Evolutionary conservation across 2,113 vertebrate species (phyloP).

Genomic region (Gymnobelideus leadbeateri): DNA sequence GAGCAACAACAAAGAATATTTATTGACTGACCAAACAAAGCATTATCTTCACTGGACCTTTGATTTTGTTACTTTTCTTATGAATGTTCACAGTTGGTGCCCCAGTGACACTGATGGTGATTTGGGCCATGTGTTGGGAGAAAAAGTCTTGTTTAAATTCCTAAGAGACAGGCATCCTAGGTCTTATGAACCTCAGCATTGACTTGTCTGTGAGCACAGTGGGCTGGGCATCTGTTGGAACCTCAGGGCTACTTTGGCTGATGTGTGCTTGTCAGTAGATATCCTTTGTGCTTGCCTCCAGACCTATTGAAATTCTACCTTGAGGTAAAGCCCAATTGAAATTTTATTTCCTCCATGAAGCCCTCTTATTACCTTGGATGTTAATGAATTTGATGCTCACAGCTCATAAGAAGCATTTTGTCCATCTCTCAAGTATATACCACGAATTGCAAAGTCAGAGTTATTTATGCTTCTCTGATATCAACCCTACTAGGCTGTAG

Average conservation of each 20-base stretch:
- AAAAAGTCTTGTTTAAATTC: not conserved
- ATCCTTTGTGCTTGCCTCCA: not conserved
- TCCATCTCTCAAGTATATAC: not conserved
- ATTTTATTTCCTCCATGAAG: not conserved
- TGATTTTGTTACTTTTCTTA: not conserved
- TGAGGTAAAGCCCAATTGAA: not conserved
- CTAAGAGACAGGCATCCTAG: not conserved
- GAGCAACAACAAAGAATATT: not conserved
- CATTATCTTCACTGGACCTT: not conserved
- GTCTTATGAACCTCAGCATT: not conserved
- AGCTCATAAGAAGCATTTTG: not conserved
- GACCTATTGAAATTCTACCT: not conserved
- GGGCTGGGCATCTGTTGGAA: not conserved
- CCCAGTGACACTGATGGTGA: not conserved
- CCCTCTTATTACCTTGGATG: not conserved
- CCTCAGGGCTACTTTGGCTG: not conserved
- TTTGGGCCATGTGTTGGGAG: not conserved
- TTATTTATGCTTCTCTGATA: not conserved
- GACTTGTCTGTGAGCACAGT: not conserved
- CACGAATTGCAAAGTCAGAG: not conserved
- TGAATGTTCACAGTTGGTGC: not conserved
- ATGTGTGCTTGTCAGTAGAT: not conserved
- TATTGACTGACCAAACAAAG: not conserved
- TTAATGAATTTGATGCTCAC: not conserved
- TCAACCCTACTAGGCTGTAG: not conserved